Percentiles rank a stretch among this genome's conserved stretches.
Conservation (phyloP, 2,797 vertebrate species). For the Lepidocolaptes lacrymiger region DNA sequence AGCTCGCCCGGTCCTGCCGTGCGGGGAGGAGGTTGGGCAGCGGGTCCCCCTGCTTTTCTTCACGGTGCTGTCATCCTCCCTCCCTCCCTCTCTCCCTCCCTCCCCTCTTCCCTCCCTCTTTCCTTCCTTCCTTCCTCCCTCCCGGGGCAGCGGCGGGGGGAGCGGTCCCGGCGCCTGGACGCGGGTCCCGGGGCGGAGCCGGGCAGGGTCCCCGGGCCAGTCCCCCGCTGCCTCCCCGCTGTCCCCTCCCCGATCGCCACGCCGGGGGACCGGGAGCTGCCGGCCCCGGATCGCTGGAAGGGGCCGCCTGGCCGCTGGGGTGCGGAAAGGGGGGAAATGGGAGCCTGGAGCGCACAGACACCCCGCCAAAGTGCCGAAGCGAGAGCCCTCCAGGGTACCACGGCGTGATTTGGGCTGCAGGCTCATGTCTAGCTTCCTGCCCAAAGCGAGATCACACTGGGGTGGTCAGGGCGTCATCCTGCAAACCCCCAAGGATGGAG, state of each 20-base stretch:
- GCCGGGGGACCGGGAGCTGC: not conserved
- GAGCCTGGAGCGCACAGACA: not conserved
- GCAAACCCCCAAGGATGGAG: not conserved
- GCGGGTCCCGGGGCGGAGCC: conserved; percentile 42
- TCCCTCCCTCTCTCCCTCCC: not conserved
- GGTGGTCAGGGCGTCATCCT: not conserved
- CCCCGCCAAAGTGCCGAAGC: not conserved
- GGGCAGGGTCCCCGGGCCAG: not conserved
- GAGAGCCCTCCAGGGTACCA: not conserved
- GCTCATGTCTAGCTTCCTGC: not conserved
- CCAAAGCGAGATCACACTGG: not conserved
- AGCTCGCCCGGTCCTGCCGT: conserved; percentile 9
- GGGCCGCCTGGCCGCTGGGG: not conserved
- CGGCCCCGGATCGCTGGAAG: not conserved
- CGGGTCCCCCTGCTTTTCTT: conserved; percentile 47
- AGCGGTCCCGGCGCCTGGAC: not conserved
- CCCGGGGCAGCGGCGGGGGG: conserved; percentile 6
- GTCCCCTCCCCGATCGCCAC: not conserved
- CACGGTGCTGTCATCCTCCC: conserved; percentile 44
- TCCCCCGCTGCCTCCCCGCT: not conserved
- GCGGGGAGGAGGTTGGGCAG: not conserved
- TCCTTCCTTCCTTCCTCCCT: not conserved
- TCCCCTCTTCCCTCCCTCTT: not conserved
- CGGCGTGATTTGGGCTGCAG: not conserved
- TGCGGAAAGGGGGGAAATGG: not conserved